Evolutionary conservation across 2,888 invertebrate genomes (phyloP).

Genomic region (Acrobasis consociella): DNA sequence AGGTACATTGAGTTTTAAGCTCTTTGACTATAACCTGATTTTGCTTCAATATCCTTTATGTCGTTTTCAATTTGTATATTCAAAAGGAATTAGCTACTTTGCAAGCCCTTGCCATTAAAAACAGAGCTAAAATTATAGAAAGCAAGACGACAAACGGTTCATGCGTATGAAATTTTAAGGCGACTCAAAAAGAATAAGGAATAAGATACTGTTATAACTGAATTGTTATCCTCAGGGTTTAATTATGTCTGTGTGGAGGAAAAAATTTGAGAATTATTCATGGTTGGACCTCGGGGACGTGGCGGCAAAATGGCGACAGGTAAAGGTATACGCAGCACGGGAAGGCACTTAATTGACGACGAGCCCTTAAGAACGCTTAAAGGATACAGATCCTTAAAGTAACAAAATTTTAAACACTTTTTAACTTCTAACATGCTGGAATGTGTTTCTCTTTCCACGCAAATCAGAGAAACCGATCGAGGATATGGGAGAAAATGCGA

Average conservation of each 20-base stretch:
- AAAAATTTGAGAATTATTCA: slow-evolving; percentile 58
- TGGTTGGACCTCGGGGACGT: slow-evolving; percentile 40
- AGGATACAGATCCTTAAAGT: not conserved
- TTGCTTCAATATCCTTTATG: not conserved
- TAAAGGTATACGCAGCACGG: not conserved
- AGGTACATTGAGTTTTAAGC: no score
- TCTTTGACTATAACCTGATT: no score
- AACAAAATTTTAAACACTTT: no score
- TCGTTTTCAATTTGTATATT: not conserved
- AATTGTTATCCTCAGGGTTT: slow-evolving; percentile 67
- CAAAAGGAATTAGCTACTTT: not conserved
- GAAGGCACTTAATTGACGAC: not conserved
- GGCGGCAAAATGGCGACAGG: slow-evolving; percentile 21
- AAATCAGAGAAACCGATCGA: no score
- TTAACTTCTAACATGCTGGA: no score
- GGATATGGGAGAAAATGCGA: no score
- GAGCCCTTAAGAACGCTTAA: not conserved
- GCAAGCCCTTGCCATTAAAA: not conserved
- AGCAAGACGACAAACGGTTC: slow-evolving; percentile 31
- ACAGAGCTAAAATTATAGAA: slow-evolving; percentile 16
- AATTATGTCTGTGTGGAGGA: slow-evolving; percentile 68
- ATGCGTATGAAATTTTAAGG: slow-evolving; percentile 46
- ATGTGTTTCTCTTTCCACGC: no score
- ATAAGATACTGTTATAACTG: slow-evolving; percentile 51
- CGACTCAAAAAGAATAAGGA: slow-evolving; percentile 52